These are phyloP conservation scores for Drosophila arawakana DNA, from an alignment of 1,140 invertebrate genomes.

Conservation along the genomic window DNA sequence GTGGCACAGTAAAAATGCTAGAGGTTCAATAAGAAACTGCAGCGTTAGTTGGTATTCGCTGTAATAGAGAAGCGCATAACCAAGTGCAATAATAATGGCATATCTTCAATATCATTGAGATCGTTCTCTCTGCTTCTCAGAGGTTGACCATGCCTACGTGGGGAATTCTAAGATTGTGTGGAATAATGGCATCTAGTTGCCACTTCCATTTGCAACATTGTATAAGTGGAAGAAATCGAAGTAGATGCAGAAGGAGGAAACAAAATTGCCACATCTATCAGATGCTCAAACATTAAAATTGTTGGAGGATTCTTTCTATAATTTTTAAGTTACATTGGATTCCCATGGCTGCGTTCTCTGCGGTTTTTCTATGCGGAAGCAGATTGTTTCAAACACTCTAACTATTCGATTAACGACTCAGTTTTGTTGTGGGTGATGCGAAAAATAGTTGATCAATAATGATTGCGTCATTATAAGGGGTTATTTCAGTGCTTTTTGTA, in stretches of 20 bases:
- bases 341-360: slow-evolving; percentile 32
- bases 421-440: slow-evolving; percentile 18
- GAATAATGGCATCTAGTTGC: slow-evolving; percentile 36
- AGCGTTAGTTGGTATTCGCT: slow-evolving; percentile 14
- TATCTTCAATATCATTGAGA: slow-evolving; percentile 32
- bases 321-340: slow-evolving; percentile 13
- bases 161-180: slow-evolving; percentile 23
- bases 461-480: slow-evolving; percentile 41
- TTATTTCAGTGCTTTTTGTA: slow-evolving; percentile 5
- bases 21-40: slow-evolving; percentile 12
- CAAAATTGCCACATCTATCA: slow-evolving; percentile 46
- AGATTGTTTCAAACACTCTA: slow-evolving; percentile 12
- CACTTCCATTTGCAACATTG: slow-evolving; percentile 24
- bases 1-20: slow-evolving; percentile 1
- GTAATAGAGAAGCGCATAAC: slow-evolving; percentile 19
- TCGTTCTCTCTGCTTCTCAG: slow-evolving; percentile 29
- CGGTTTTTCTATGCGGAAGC: slow-evolving; percentile 31
- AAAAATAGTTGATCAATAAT: slow-evolving; percentile 39
- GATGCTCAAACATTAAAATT: slow-evolving; percentile 30
- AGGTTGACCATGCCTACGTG: slow-evolving; percentile 32
- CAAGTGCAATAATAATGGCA: slow-evolving; percentile 13
- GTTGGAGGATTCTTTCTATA: slow-evolving; percentile 19
- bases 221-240: not conserved
- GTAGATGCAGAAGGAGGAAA: not conserved
- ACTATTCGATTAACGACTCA: slow-evolving; percentile 33